Base-by-base conservation (phyloP, 2,888 invertebrate species). In the Perdita meconis region DNA sequence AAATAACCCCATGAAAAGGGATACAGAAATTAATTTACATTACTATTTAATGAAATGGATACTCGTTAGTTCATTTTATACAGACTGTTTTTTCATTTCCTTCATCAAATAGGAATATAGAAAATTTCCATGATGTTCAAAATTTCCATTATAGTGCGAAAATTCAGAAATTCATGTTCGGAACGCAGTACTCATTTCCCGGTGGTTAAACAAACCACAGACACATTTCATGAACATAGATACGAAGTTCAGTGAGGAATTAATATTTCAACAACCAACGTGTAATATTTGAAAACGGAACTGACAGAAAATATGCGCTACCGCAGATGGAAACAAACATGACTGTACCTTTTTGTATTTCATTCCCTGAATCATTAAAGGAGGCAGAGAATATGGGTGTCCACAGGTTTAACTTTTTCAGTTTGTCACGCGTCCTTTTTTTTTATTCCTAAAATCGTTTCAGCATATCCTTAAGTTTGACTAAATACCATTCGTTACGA, bases 271-370 rank as follows among this genome's bases (percentile, higher is more conserved):
- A 30, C 53, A 36, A 60, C 16, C 22, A 12, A 34, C 2, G 19
- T 34, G 34, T 34, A 16, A 40, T 38, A 16, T 44, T 64, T 56
- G n/a, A 36, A 69, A 55, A 53, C 71, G 16, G 4, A 24, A 16
- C 50, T 12, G 4, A 36, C 30, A 19, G 53, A 55, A 42, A 60
- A 38, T 55, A 53, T 59, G 44, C 51, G 10, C 53, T 60, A 26
- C 42, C 8, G 42, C 42, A 60, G 59, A 68, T 72, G 68, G 42
- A 72, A 72, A 59, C 68, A 68, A 72, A 59, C 53, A 53, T 42
- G 30, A 24, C 12, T 34, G 51, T 12, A n/a, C 50, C 42, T 22
- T 12, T 59, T 13, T 19, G 22, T 42, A 50, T 26, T 4, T 36
- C 42, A 13, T 16, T 24, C 24, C 16, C 26, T 22, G 47, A 57